Conservation (phyloP, 2,113 vertebrate species). For the Gasterosteus aculeatus region DNA sequence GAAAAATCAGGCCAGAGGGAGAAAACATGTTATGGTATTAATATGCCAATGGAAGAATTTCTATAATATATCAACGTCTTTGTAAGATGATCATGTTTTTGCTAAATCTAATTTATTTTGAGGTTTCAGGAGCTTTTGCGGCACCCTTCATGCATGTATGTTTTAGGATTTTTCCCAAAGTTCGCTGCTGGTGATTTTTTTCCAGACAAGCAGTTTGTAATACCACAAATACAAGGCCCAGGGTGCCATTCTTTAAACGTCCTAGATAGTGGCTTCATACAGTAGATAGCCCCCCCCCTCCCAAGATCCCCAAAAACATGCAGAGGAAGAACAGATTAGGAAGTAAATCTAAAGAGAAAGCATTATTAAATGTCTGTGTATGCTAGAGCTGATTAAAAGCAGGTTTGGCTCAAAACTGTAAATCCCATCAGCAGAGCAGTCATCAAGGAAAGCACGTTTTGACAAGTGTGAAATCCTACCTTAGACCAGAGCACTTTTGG, state of each 20-base stretch:
- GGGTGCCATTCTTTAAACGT: not conserved
- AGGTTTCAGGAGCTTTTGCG: not conserved
- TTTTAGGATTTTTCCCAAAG: not conserved
- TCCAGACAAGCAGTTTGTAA: not conserved
- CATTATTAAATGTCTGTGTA: not conserved
- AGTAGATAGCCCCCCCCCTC: not conserved
- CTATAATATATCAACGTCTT: not conserved
- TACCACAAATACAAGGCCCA: not conserved
- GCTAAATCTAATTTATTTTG: not conserved
- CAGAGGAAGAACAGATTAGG: not conserved
- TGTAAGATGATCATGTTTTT: not conserved
- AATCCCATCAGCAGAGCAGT: slow-evolving; percentile 15
- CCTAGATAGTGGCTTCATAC: not conserved
- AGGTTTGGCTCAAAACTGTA: not conserved
- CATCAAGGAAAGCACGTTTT: slow-evolving; percentile 33
- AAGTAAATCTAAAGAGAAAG: not conserved
- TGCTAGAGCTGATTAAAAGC: slow-evolving; percentile 1
- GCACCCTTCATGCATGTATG: too few relatives aligned
- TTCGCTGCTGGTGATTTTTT: not conserved
- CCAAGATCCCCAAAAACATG: not conserved
- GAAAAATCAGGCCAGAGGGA: slow-evolving; percentile 4
- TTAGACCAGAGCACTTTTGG: slow-evolving; percentile 89
- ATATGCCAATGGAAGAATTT: not conserved
- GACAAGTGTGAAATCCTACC: slow-evolving; percentile 75
- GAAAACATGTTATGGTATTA: not conserved